These are phyloP conservation scores for Leptopterna dolabrata DNA, from an alignment of 2,888 invertebrate species.

Conservation along the genomic window DNA sequence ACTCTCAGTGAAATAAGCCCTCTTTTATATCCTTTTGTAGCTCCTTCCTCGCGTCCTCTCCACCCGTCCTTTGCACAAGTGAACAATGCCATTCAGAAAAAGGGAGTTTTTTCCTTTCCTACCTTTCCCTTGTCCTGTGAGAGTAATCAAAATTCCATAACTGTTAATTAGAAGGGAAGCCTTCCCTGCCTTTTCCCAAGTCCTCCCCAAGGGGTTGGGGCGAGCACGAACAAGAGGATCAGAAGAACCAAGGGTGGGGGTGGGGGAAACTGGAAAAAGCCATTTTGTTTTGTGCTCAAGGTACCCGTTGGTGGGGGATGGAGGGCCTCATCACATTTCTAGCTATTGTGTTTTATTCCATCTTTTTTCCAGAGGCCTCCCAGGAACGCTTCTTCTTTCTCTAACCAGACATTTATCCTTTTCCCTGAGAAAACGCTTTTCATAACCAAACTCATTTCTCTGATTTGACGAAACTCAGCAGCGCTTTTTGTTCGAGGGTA, in stretches of 20 bases:
- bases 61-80: slow-evolving; percentile 16
- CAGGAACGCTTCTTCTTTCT: slow-evolving; percentile 31
- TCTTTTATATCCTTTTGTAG: slow-evolving; percentile 37
- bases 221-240: slow-evolving; percentile 23
- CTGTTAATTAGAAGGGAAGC: slow-evolving; percentile 52
- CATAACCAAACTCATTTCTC: slow-evolving; percentile 41
- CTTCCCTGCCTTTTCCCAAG: slow-evolving; percentile 27
- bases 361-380: slow-evolving; percentile 37
- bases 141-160: slow-evolving; percentile 55
- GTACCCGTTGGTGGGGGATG: background rate
- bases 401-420: slow-evolving; percentile 43
- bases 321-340: slow-evolving; percentile 45
- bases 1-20: slow-evolving; percentile 42
- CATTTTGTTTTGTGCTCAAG: slow-evolving; percentile 48
- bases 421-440: slow-evolving; percentile 11
- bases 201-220: slow-evolving; percentile 34
- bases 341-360: slow-evolving; percentile 47
- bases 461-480: background rate
- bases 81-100: slow-evolving; percentile 47
- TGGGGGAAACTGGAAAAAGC: background rate
- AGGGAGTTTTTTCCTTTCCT: background rate
- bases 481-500: background rate
- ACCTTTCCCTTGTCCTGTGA: slow-evolving; percentile 30
- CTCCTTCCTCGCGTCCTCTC: background rate
- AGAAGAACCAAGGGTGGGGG: background rate